Conservation (phyloP, 2,113 vertebrate genomes). For the Calidris pygmaea region DNA sequence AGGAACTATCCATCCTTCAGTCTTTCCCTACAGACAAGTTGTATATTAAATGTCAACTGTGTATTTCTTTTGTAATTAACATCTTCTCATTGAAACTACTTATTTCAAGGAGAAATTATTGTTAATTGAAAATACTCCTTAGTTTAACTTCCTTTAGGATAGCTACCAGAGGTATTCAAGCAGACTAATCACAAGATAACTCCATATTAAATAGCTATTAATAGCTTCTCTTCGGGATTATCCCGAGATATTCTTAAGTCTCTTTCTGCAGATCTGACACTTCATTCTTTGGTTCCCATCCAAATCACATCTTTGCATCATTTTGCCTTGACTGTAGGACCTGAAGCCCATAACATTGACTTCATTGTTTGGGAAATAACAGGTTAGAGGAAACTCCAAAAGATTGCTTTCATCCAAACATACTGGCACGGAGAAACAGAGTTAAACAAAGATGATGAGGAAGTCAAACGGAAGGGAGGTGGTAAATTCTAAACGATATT, state of each 20-base stretch:
- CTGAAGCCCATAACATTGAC: background rate
- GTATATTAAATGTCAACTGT: background rate
- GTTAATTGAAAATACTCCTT: background rate
- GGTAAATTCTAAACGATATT: constrained; percentile 2
- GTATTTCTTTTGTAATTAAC: background rate
- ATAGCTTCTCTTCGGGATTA: background rate
- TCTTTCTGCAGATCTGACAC: background rate
- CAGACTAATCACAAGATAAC: background rate
- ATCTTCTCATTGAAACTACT: background rate
- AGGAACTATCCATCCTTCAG: background rate
- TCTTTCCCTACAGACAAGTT: background rate
- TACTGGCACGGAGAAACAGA: background rate
- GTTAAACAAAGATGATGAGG: background rate
- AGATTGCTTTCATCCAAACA: background rate
- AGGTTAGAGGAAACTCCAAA: background rate
- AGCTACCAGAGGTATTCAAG: background rate
- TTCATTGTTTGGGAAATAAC: constrained; percentile 3
- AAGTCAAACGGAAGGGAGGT: background rate
- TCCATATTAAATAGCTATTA: background rate
- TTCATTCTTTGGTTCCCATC: background rate
- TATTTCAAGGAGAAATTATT: background rate
- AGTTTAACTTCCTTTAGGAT: background rate
- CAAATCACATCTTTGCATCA: background rate
- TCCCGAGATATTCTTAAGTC: background rate
- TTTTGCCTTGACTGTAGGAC: background rate